Base-by-base conservation (phyloP, 2,888 invertebrate genomes). In the Poecilus cupreus region DNA sequence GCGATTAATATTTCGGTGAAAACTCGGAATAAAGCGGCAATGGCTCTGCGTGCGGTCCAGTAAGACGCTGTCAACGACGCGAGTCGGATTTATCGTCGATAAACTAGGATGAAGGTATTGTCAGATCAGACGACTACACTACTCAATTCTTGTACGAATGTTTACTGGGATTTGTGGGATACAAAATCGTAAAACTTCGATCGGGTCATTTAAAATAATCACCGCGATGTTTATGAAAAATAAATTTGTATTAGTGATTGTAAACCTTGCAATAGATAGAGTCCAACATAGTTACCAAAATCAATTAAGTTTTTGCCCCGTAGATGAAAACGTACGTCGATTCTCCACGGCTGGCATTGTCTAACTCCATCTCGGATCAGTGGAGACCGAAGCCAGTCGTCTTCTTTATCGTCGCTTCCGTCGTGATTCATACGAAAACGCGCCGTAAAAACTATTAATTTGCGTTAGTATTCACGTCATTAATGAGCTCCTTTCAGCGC, bases 221-320 rank as follows among this genome's bases (percentile, higher is more conserved):
- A n/a, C n/a, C n/a, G n/a, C n/a, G n/a, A n/a, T n/a, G n/a, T n/a
- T n/a, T n/a, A n/a, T n/a, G n/a, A n/a, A n/a, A n/a, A n/a, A n/a
- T n/a, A n/a, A n/a, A n/a, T n/a, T n/a, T n/a, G n/a, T n/a, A n/a
- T n/a, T n/a, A n/a, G n/a, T n/a, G n/a, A n/a, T n/a, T n/a, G n/a
- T n/a, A n/a, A n/a, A n/a, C n/a, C n/a, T n/a, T n/a, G n/a, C n/a
- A n/a, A n/a, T n/a, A n/a, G n/a, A n/a, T n/a, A n/a, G n/a, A 32
- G 32, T 32, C 32, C 13, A 24, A 32, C 64, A 68, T 68, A 39
- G 39, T 68, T 68, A 49, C 68, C 68, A 79, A 79, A 64, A 79
- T 79, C 79, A 79, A 79, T 79, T 79, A 64, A 68, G 70, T 79
- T 79, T 77, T 79, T 79, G 26, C 11, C 22, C 22, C 13, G 72